Evolutionary conservation across 2,113 vertebrate genomes (phyloP).

Genomic region (Catharus bicknelli): DNA sequence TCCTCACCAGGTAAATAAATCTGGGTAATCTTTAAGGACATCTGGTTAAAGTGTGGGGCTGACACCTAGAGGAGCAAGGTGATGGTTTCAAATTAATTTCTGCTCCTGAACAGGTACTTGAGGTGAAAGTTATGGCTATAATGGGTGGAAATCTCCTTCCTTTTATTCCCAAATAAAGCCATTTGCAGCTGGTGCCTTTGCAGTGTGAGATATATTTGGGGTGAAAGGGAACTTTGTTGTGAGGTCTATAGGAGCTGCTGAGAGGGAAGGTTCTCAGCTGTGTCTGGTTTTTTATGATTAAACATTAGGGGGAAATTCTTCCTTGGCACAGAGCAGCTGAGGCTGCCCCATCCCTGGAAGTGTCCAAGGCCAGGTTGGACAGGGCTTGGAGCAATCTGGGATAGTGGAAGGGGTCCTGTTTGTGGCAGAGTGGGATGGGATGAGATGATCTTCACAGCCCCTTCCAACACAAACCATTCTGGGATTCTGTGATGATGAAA

Average conservation of each 20-base stretch:
- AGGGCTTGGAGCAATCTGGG: accelerated
- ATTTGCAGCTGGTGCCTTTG: background rate
- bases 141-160: background rate
- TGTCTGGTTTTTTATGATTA: background rate
- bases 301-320: background rate
- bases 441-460: background rate
- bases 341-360: background rate
- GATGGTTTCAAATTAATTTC: background rate
- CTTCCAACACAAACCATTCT: background rate
- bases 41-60: background rate
- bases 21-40: background rate
- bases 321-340: background rate
- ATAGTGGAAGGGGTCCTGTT: background rate
- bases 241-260: background rate
- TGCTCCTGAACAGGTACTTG: background rate
- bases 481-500: background rate
- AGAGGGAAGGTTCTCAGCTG: background rate
- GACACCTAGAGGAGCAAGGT: background rate
- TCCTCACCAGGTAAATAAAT: background rate
- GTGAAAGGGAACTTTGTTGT: background rate
- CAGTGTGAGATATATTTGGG: background rate
- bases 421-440: background rate
- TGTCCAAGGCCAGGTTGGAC: background rate
- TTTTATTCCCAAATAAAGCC: background rate
- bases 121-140: background rate